Evolutionary conservation across 2,113 vertebrate genomes (phyloP).

Genomic region (Lethenteron camtschaticum): DNA sequence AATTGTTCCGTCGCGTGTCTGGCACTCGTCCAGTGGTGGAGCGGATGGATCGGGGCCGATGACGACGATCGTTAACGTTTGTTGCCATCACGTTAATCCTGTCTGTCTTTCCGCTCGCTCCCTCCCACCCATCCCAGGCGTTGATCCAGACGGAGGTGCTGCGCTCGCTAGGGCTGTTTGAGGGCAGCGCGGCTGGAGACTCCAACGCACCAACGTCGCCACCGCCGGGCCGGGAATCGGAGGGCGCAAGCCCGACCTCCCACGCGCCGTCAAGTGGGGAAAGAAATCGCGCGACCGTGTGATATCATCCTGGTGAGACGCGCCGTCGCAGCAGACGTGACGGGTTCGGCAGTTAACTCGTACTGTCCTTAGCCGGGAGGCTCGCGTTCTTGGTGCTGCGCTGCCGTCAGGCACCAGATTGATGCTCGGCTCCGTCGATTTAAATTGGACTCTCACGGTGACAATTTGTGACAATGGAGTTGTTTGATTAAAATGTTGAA

Average conservation of each 20-base stretch:
- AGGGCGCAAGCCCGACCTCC: neutral
- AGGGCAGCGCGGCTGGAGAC: constrained; percentile 17
- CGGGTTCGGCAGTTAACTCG: neutral
- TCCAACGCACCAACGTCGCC: neutral
- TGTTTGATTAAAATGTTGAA: too few relatives aligned
- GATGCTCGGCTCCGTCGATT: too few relatives aligned
- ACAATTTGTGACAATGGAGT: too few relatives aligned
- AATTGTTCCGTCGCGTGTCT: too few relatives aligned
- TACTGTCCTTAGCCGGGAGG: neutral
- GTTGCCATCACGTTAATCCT: too few relatives aligned
- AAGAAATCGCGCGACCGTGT: constrained; percentile 84
- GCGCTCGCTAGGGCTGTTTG: constrained; percentile 51
- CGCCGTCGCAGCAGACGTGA: neutral
- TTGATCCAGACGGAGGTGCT: constrained; percentile 61
- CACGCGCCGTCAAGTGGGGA: constrained; percentile 56
- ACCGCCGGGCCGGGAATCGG: neutral
- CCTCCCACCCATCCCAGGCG: constrained; percentile 20
- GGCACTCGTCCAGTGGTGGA: too few relatives aligned
- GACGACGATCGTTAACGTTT: too few relatives aligned
- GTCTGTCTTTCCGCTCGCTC: neutral
- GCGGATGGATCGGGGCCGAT: too few relatives aligned
- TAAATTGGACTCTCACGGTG: too few relatives aligned
- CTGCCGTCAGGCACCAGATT: too few relatives aligned
- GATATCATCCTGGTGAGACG: constrained; percentile 73
- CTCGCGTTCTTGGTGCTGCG: too few relatives aligned